Evolutionary conservation across 1,140 invertebrate genomes (phyloP).

Genomic region (Acyrthosiphon pisum): DNA sequence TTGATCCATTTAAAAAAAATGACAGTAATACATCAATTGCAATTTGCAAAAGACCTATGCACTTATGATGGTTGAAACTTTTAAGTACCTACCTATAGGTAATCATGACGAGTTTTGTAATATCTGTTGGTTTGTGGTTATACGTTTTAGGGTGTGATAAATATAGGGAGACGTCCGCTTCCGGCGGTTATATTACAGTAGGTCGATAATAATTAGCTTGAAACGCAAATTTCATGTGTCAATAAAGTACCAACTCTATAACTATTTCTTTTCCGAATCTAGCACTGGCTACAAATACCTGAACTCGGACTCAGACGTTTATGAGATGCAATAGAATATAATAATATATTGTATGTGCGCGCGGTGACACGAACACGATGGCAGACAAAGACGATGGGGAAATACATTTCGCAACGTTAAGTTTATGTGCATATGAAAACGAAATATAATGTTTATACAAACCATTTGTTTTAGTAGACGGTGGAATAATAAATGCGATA

Average conservation of each 20-base stretch:
- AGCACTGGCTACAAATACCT: neutral
- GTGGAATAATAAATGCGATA: neutral
- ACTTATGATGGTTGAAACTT: neutral
- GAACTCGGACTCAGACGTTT: neutral
- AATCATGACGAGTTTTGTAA: neutral
- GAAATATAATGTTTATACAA: neutral
- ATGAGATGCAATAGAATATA: neutral
- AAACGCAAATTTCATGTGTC: neutral
- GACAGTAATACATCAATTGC: neutral
- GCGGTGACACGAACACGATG: neutral
- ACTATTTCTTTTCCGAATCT: neutral
- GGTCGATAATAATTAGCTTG: neutral
- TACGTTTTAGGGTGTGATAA: neutral
- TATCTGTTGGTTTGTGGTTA: neutral
- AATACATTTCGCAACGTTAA: neutral
- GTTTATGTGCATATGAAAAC: neutral
- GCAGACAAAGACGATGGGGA: neutral
- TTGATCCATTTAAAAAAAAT: neutral
- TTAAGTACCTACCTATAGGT: neutral
- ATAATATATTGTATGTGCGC: neutral
- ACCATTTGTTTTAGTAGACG: neutral
- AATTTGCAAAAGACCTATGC: neutral
- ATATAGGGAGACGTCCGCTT: neutral
- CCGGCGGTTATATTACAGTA: neutral
- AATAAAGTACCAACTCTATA: neutral